Percentiles rank a stretch among this genome's conserved stretches.
These are phyloP conservation scores for Cheilosia urbana DNA, from an alignment of 2,888 invertebrate genomes.

Conservation along the genomic window DNA sequence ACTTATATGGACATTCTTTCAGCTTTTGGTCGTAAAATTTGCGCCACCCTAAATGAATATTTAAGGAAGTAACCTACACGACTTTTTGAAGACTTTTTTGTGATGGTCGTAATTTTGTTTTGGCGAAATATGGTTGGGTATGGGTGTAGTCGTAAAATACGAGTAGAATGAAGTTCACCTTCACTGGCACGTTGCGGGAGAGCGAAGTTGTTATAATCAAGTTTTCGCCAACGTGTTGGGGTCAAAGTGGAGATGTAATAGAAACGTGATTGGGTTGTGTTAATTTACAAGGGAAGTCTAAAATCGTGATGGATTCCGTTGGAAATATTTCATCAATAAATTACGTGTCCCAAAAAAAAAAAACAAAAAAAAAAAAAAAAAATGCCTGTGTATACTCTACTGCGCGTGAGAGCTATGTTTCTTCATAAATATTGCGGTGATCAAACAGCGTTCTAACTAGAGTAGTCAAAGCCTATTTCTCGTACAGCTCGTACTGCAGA, in stretches of 20 bases:
- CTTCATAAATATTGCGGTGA: too few species aligned
- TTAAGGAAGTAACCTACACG: constrained; percentile 43
- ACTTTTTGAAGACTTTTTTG: constrained; percentile 26
- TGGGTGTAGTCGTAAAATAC: constrained; percentile 16
- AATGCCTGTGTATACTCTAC: too few species aligned
- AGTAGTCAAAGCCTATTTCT: too few species aligned
- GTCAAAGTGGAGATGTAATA: not conserved
- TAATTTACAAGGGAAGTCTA: too few species aligned
- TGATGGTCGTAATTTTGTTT: constrained; percentile 28
- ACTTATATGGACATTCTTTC: constrained; percentile 28
- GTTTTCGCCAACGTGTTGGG: constrained; percentile 7
- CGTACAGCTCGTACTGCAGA: too few species aligned
- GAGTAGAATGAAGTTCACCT: not conserved
- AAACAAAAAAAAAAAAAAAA: too few species aligned
- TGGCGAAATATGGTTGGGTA: not conserved
- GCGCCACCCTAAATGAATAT: constrained; percentile 50
- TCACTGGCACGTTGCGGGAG: not conserved
- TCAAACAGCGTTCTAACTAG: too few species aligned
- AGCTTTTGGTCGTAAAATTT: constrained; percentile 48
- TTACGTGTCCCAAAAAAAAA: too few species aligned
- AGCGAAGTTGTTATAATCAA: constrained; percentile 9
- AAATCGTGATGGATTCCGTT: too few species aligned
- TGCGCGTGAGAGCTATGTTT: too few species aligned
- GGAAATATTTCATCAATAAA: too few species aligned
- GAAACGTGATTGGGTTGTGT: too few species aligned